phyloP scores from a whole-genome alignment of 1,140 invertebrate genomes.

The Cherax quadricarinatus region DNA sequence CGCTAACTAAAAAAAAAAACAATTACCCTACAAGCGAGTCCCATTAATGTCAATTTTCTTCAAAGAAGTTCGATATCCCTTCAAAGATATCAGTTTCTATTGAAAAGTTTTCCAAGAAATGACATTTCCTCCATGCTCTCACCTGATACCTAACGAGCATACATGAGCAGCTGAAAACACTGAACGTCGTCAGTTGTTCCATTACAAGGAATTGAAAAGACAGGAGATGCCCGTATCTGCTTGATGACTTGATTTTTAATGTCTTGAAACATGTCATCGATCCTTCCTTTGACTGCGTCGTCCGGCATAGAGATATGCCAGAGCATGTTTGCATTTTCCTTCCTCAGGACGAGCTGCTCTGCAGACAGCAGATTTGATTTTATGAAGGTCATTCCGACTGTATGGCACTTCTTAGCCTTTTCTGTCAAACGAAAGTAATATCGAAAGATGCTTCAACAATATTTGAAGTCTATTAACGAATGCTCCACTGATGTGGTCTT shows the following conservation, averaged over 20 bases:
- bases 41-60: not conserved
- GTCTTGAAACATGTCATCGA: not conserved
- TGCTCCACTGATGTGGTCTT: not conserved
- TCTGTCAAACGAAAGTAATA: not conserved
- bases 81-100: conserved; percentile 30
- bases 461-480: conserved; percentile 29
- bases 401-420: not conserved
- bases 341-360: not conserved
- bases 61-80: conserved; percentile 8
- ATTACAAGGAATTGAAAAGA: conserved; percentile 18
- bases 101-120: not conserved
- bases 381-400: conserved; percentile 1
- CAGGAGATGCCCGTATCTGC: not conserved
- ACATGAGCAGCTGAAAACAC: conserved; percentile 12
- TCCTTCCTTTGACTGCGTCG: not conserved
- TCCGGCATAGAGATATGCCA: not conserved
- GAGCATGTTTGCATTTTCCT: not conserved
- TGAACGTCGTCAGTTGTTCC: not conserved
- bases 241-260: not conserved
- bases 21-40: conserved; percentile 7
- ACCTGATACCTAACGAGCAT: not conserved
- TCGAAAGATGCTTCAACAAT: not conserved
- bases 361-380: not conserved
- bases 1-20: not conserved
- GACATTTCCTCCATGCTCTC: not conserved